Base-by-base conservation (phyloP, 2,113 vertebrate genomes). In the Chascanopsetta lugubris region DNA sequence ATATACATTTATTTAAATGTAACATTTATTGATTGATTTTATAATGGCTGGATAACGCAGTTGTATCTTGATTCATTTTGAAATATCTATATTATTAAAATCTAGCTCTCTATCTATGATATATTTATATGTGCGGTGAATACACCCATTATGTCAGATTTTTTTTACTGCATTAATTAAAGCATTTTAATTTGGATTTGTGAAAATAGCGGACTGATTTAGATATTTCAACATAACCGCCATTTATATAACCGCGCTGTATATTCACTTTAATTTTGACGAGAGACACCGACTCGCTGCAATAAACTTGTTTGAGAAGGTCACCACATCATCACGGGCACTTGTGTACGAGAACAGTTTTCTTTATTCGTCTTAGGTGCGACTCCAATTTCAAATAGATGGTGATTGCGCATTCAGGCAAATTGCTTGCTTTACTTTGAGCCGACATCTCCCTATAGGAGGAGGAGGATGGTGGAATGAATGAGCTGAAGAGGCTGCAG, bases 231-330 rank as follows among this genome's bases (percentile, higher is more conserved):
- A 69, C 61, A 17, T 30, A n/a, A 38, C 42, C 55, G 56, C 38
- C 40, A 59, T 61, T 83, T 69, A 76, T 48, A 75, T 47, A 73
- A 57, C 36, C 5, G n/a, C n/a, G n/a, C n/a, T n/a, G 4, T 66
- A 26, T 62, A 73, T 75, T 78, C 29, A 62, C 17, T 48, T 17
- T 55, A 32, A 77, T 43, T 50, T 58, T 61, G 24, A 4, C 2
- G 38, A 43, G 12, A 40, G 34, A 69, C 62, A 72, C 72, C 51
- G 15, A 60, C 55, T 71, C 49, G 20, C 17, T 47, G 21, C 48
- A 42, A n/a, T n/a, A 47, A 42, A 55, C 22, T 27, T 38, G 11
- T 17, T n/a, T 40, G 24, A 21, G 43, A 55, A 72, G 66, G 66
- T 75, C 72, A 60, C 29, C 32, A 21, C 62, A 72, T 50, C n/a